Base-by-base conservation (phyloP, 2,113 vertebrate species). In the Axis porcinus region DNA sequence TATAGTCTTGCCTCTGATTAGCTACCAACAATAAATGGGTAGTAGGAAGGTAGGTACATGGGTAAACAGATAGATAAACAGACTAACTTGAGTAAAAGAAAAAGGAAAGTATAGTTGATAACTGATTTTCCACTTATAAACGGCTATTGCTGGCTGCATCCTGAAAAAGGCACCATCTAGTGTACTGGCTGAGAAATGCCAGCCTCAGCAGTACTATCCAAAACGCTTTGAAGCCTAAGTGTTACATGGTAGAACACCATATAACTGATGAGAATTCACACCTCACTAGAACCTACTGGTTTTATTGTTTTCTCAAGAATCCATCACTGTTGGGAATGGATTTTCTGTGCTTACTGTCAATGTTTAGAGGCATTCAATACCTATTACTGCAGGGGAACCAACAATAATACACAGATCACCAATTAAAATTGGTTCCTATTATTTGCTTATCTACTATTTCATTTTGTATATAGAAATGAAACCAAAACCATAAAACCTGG, bases 281-380 rank as follows among this genome's bases (percentile, higher is more conserved):
- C 5, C 55, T 86, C 7, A 7, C n/a, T 81, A 47, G 15, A 90
- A 58, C 15, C 79, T 62, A 55, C 25, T 88, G 87, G 79, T 94
- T 95, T 43, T 40, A 58, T 7, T 55, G 50, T 95, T 86, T 92
- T 55, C 81, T 92, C 30, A 76, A 94, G 78, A 76, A 30, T 43
- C 55, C 10, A 7, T 47, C 83, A 78, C 3, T 62, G 28, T 25
- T 27, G 43, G 76, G 81, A 95, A 88, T 52, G 88, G 86, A 89
- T 95, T 95, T 97, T 52, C 81, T 86, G 76, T 81, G 89, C 83
- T 89, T 96, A 86, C 52, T 19, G 0, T 11, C 58, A 97, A 64
- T 62, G 3, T 57, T 60, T 33, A 10, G 7, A 28, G 7, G 28
- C 19, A 33, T 6, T 43, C 33, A 25, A 25, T 19, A 36, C 5